These are phyloP conservation scores for Harpegnathos saltator DNA, from an alignment of 1,140 invertebrate genomes.

Conservation along the genomic window DNA sequence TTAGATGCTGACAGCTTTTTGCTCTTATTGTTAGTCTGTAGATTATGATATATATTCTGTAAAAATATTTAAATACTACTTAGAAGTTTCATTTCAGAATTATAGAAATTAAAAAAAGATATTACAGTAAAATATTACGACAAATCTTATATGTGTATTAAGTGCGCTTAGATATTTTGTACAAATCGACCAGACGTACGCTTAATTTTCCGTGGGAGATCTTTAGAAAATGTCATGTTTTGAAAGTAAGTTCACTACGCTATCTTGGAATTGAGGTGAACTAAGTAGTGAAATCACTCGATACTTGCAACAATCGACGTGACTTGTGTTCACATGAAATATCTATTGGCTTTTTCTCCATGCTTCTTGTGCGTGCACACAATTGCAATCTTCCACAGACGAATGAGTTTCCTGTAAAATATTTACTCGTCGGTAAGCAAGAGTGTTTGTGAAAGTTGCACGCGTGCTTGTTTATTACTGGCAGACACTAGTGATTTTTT, in stretches of 20 bases:
- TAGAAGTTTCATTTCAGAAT: too few relatives aligned
- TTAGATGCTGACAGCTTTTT: too few relatives aligned
- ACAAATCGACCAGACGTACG: background rate
- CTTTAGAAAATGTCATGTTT: background rate
- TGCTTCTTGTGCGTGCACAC: background rate
- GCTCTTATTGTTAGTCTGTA: too few relatives aligned
- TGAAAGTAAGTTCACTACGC: background rate
- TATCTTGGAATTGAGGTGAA: too few relatives aligned
- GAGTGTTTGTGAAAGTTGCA: constrained; percentile 7
- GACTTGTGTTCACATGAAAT: background rate
- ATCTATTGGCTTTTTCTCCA: background rate
- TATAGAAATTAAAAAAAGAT: too few relatives aligned
- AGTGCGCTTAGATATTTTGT: too few relatives aligned
- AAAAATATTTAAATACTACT: too few relatives aligned
- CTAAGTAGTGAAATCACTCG: too few relatives aligned
- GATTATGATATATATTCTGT: too few relatives aligned
- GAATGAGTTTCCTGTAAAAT: background rate
- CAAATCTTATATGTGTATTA: too few relatives aligned
- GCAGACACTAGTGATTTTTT: background rate
- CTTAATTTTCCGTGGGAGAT: background rate
- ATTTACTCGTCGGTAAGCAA: background rate
- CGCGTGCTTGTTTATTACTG: background rate
- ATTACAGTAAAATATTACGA: too few relatives aligned
- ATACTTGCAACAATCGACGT: too few relatives aligned
- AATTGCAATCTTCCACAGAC: background rate